Evolutionary conservation across 2,888 invertebrate genomes (phyloP).

Genomic region (Drosophila austrosaltans): DNA sequence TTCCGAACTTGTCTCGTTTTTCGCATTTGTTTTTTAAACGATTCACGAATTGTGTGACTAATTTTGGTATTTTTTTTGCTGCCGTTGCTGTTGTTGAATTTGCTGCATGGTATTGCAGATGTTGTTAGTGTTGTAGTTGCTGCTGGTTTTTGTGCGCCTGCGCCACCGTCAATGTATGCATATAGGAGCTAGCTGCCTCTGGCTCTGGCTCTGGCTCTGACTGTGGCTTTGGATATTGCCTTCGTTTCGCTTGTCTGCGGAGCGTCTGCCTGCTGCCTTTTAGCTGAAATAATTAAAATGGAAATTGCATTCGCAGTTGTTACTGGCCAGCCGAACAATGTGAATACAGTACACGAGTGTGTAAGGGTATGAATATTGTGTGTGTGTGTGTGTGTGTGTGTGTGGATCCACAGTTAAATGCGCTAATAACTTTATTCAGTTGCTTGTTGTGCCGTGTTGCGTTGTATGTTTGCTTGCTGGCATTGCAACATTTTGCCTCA

Average conservation of each 20-base stretch:
- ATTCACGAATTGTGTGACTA: conserved; percentile 66
- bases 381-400: conserved; percentile 29
- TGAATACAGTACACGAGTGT: conserved; percentile 6
- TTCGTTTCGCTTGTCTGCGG: conserved; percentile 53
- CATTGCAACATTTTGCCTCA: conserved; percentile 69
- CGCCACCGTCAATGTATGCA: conserved; percentile 45
- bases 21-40: conserved; percentile 47
- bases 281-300: conserved; percentile 75
- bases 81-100: neutral
- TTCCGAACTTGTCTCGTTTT: conserved; percentile 8
- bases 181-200: neutral
- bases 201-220: neutral
- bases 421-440: conserved; percentile 79
- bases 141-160: conserved; percentile 54
- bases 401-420: conserved; percentile 66
- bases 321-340: conserved; percentile 50
- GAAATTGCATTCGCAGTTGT: conserved; percentile 73
- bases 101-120: conserved; percentile 26
- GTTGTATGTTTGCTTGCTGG: conserved; percentile 35
- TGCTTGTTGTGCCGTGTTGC: conserved; percentile 46
- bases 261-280: conserved; percentile 59
- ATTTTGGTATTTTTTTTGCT: conserved; percentile 44
- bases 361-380: conserved; percentile 2
- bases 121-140: conserved; percentile 33
- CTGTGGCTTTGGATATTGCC: conserved; percentile 17